Conservation (phyloP, 2,888 invertebrate species). For the Tupiocoris notatus region DNA sequence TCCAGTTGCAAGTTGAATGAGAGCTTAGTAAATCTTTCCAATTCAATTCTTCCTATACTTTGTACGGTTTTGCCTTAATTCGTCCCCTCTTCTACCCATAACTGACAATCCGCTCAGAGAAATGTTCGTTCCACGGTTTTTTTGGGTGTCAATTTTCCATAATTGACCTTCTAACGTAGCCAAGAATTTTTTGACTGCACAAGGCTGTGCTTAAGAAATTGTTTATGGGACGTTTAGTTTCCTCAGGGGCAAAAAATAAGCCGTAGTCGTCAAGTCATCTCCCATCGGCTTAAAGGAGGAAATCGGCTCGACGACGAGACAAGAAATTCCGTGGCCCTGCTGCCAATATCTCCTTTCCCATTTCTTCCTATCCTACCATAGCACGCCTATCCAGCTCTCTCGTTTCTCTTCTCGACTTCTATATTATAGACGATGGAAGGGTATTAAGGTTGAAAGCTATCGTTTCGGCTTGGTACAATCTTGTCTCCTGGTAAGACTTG, state of each 20-base stretch:
- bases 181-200: too few species aligned
- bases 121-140: too few species aligned
- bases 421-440: background rate
- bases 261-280: background rate
- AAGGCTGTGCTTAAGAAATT: too few species aligned
- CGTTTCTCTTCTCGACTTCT: background rate
- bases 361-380: constrained; percentile 10
- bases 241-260: background rate
- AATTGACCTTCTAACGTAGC: too few species aligned
- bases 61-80: too few species aligned
- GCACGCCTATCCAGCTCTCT: background rate
- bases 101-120: too few species aligned
- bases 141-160: too few species aligned
- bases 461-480: background rate
- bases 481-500: background rate
- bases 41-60: too few species aligned
- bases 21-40: too few species aligned
- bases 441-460: background rate
- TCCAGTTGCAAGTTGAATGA: too few species aligned
- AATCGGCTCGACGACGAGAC: background rate
- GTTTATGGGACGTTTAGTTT: too few species aligned
- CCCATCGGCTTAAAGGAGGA: background rate
- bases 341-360: constrained; percentile 30
- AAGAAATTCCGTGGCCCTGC: constrained; percentile 20
- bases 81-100: too few species aligned